phyloP scores from a whole-genome alignment of 2,113 vertebrate genomes.

The Campylomormyrus tamandua region DNA sequence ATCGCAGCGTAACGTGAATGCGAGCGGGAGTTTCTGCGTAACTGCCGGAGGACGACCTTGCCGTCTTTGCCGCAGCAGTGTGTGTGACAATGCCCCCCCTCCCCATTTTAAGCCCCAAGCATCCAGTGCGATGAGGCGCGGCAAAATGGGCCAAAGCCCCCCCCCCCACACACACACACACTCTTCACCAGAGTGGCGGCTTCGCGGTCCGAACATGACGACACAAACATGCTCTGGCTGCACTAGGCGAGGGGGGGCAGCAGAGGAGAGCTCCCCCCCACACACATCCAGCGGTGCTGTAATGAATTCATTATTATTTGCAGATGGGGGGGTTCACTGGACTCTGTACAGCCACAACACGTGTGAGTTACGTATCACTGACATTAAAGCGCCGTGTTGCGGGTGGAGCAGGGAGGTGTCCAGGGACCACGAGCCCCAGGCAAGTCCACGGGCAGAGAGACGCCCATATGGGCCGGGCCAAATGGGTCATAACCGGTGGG shows the following conservation, averaged over 20 bases:
- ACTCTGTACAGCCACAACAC: constrained; percentile 4
- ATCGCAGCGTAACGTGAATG: not conserved
- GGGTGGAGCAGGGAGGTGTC: not conserved
- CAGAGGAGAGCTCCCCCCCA: not conserved
- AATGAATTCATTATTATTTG: constrained; percentile 32
- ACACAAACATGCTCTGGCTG: not conserved
- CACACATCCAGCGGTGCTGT: not conserved
- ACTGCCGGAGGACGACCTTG: not conserved
- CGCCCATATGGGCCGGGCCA: constrained; percentile 33
- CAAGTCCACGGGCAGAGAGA: constrained; percentile 26
- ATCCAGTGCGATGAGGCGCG: not conserved
- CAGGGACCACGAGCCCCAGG: constrained; percentile 26
- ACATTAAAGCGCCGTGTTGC: constrained; percentile 30
- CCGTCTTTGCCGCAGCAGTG: not conserved
- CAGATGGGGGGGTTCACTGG: constrained; percentile 9
- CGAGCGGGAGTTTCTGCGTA: not conserved
- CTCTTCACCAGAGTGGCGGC: too few species aligned
- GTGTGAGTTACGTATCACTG: constrained; percentile 38
- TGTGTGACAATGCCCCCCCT: not conserved
- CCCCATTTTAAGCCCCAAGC: not conserved
- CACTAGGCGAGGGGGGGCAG: not conserved
- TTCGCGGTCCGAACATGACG: too few species aligned
- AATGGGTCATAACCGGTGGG: not conserved
- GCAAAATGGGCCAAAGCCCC: not conserved
- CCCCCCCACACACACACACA: too few species aligned